Base-by-base conservation (phyloP, 2,888 invertebrate genomes). In the Diabrotica balteata region DNA sequence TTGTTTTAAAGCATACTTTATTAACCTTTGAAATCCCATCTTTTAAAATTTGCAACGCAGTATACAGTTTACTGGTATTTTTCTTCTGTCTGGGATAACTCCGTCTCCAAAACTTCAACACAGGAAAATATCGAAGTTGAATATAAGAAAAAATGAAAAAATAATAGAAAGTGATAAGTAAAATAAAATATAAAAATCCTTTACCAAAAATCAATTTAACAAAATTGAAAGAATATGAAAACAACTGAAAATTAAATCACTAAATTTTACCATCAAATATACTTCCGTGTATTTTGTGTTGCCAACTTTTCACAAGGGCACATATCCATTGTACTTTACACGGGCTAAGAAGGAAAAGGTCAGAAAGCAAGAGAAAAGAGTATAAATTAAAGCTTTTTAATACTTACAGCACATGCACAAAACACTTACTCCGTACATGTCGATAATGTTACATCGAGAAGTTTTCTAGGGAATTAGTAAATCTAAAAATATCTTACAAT, bases 401-500 rank as follows among this genome's bases (percentile, higher is more conserved):
- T 81, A 80, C 77, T 79, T 82, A 82, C 80, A 82, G 82, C 83
- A 84, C 85, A 84, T 85, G 85, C 84, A 85, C 83, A 83, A 80
- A 32, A 84, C 84, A 85, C 82, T 83, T 82, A 84, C 83, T 80
- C 79, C 81, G 80, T 82, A 84, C 81, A 82, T 83, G 80, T 81
- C 73, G 69, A 74, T 78, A 71, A 76, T 76, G 78, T 77, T 83
- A 84, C 83, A 82, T 79, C 80, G 78, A 79, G 78, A 79, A 76
- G 77, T 80, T 79, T 78, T 73, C 77, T 75, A 75, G 74, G 77
- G 76, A 69, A 74, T 79, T 78, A 77, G 78, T 79, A 78, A 80
- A 79, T 74, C 78, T 64, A 64, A 77, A 73, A 74, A 76, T 80
- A 80, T 79, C 76, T 80, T 80, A 81, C 81, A 81, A 76, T 72